Evolutionary conservation across 2,113 vertebrate species (phyloP).

Genomic region (Lagopus muta): DNA sequence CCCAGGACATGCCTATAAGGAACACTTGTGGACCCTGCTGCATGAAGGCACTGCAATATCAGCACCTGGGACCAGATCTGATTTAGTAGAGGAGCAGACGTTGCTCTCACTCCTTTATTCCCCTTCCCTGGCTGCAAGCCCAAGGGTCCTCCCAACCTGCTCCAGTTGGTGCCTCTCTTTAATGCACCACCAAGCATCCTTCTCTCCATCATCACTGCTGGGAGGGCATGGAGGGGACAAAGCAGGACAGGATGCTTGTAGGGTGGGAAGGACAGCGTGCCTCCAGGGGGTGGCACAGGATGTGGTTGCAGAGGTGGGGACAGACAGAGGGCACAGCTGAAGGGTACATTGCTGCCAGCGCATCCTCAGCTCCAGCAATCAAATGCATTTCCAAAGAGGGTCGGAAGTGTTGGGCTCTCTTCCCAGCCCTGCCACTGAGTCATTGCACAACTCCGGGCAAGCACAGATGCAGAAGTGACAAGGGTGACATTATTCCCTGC

Average conservation of each 20-base stretch:
- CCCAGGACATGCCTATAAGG: fast-evolving
- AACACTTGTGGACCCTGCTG: fast-evolving
- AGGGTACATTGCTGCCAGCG: background rate
- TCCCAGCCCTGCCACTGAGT: constrained; percentile 26
- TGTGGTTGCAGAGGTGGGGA: fast-evolving
- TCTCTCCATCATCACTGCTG: background rate
- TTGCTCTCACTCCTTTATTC: background rate
- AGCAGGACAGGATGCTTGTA: fast-evolving
- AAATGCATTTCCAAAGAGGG: background rate
- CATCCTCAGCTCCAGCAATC: background rate
- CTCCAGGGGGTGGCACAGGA: fast-evolving
- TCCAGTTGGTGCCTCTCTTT: background rate
- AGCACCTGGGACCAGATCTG: background rate
- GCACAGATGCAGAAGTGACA: background rate
- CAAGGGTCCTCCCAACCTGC: background rate
- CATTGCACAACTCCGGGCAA: background rate
- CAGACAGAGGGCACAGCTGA: background rate
- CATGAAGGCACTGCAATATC: background rate
- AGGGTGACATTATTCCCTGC: background rate
- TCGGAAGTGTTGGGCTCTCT: background rate
- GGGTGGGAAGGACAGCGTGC: background rate
- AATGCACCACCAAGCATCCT: background rate
- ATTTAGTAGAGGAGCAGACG: background rate
- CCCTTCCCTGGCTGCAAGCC: too few species aligned
- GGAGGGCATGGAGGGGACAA: background rate